phyloP scores from a whole-genome alignment of 1,140 invertebrate species.

The Philotrypesis tridentata region DNA sequence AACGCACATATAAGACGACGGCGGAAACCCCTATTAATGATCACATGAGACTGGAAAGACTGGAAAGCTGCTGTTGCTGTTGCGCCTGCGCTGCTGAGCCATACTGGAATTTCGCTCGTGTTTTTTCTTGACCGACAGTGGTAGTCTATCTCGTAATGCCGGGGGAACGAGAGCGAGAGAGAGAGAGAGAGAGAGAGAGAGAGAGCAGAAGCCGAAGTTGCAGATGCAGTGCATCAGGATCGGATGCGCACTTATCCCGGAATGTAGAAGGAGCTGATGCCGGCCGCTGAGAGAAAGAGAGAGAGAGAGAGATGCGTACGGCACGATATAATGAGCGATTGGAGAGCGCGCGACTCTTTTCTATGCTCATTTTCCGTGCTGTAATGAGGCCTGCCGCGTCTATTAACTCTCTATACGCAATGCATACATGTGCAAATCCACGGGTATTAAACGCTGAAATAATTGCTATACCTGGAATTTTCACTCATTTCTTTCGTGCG shows the following conservation, averaged over 20 bases:
- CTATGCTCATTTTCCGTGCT: constrained; percentile 19
- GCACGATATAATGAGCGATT: constrained; percentile 20
- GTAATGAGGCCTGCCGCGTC: constrained; percentile 3
- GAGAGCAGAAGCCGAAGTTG: neutral
- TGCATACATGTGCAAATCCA: no score
- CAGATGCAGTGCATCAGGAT: neutral
- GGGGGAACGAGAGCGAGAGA: no score
- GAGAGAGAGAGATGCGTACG: neutral
- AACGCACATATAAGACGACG: neutral
- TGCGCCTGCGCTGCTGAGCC: neutral
- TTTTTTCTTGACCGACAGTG: constrained; percentile 45
- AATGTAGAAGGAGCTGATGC: constrained; percentile 49
- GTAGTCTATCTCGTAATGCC: constrained; percentile 8
- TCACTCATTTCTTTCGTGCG: no score
- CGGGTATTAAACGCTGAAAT: no score
- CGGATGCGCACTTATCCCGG: constrained; percentile 53
- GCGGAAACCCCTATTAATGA: constrained; percentile 51
- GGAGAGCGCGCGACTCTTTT: neutral
- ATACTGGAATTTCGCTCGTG: constrained; percentile 53
- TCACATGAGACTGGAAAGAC: constrained; percentile 54
- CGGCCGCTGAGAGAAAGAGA: neutral
- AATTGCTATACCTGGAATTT: no score
- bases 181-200: no score
- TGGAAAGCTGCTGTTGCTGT: constrained; percentile 47
- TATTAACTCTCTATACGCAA: neutral